These are phyloP conservation scores for Prionace glauca DNA, from an alignment of 2,797 vertebrate species.

Conservation along the genomic window DNA sequence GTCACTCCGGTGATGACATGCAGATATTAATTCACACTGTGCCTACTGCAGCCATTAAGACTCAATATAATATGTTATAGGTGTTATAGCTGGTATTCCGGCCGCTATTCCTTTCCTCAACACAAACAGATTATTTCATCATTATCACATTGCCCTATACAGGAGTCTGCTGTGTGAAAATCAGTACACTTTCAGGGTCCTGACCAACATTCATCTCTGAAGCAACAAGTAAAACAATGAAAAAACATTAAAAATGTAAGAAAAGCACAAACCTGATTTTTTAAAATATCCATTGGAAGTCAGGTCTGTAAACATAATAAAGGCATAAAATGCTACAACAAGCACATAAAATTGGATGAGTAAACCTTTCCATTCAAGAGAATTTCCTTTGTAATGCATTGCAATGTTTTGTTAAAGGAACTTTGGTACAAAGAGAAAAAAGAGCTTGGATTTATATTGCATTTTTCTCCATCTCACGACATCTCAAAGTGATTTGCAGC, in stretches of 20 bases:
- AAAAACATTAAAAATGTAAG: not conserved
- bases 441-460: not conserved
- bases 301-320: not conserved
- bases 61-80: too few species aligned
- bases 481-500: not conserved
- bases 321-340: not conserved
- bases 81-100: not conserved
- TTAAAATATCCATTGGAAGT: not conserved
- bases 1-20: too few species aligned
- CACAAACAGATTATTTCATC: not conserved
- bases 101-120: not conserved
- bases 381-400: not conserved
- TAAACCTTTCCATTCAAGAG: not conserved
- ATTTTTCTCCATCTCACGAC: not conserved
- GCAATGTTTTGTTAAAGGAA: not conserved
- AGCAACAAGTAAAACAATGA: not conserved
- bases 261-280: not conserved
- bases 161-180: not conserved
- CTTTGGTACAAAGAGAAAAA: not conserved
- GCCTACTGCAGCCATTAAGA: too few species aligned
- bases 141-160: too few species aligned
- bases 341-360: not conserved
- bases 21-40: too few species aligned
- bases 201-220: not conserved
- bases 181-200: not conserved